phyloP scores from a whole-genome alignment of 2,113 vertebrate genomes.

The Brachyhypopomus occidentalis region DNA sequence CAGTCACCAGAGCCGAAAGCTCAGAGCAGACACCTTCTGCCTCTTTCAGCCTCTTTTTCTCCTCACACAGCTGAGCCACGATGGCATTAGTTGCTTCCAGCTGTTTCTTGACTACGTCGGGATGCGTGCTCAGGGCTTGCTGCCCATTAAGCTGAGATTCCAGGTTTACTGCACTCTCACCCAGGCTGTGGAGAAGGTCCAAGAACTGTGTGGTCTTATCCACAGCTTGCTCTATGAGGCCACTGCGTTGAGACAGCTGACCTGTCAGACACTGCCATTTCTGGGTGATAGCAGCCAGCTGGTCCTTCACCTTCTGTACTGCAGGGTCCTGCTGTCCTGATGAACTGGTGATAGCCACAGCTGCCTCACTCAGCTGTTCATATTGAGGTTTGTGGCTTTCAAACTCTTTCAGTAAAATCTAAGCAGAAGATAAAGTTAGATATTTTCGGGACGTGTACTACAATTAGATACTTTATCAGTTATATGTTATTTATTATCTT shows the following conservation, averaged over 20 bases:
- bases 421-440: neutral
- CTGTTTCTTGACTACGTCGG: conserved; percentile 87
- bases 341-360: conserved; percentile 79
- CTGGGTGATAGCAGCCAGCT: conserved; percentile 79
- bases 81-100: conserved; percentile 81
- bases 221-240: conserved; percentile 84
- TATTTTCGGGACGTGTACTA: neutral
- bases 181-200: conserved; percentile 79
- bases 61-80: conserved; percentile 81
- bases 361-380: conserved; percentile 83
- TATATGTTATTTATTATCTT: neutral
- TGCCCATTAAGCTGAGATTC: conserved; percentile 80
- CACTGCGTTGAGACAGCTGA: conserved; percentile 83
- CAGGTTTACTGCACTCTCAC: conserved; percentile 76
- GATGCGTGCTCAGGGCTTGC: conserved; percentile 79
- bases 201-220: conserved; percentile 89
- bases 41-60: conserved; percentile 81
- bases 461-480: neutral
- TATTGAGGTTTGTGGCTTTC: conserved; percentile 90
- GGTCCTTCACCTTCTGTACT: conserved; percentile 78
- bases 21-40: conserved; percentile 83
- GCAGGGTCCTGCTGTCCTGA: conserved; percentile 76
- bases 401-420: conserved; percentile 98
- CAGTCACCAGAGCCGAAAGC: conserved; percentile 84
- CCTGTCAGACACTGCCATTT: conserved; percentile 88